Percentiles rank a stretch among this genome's conserved stretches.
Conservation (phyloP, 2,888 invertebrate species). For the Mythimna vitellina region DNA sequence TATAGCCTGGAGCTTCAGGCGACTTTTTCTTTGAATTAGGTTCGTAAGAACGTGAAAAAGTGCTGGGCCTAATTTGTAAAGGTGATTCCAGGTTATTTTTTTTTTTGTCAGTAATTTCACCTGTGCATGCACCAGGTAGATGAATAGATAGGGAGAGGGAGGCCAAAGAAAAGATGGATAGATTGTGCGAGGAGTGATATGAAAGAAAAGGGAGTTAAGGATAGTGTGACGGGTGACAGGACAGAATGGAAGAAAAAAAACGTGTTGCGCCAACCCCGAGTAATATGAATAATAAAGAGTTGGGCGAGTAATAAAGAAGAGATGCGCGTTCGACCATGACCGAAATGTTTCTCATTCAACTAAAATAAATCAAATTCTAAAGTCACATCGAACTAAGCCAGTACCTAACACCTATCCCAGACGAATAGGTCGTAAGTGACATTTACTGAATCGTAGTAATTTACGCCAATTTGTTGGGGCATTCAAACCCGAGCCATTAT, state of each 20-base stretch:
- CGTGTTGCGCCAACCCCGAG: too few relatives aligned
- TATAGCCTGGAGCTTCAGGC: conserved; percentile 9
- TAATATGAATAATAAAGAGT: too few relatives aligned
- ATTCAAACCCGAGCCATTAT: conserved; percentile 53
- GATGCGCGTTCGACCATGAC: too few relatives aligned
- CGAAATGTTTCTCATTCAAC: not conserved
- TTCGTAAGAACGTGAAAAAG: not conserved
- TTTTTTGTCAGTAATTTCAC: too few relatives aligned
- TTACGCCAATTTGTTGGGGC: conserved; percentile 59
- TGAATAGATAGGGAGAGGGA: too few relatives aligned
- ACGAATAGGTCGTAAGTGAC: conserved; percentile 27
- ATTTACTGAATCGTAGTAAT: conserved; percentile 57
- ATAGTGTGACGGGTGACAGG: too few relatives aligned
- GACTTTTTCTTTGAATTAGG: conserved; percentile 36
- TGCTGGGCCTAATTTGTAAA: not conserved
- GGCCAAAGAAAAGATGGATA: too few relatives aligned
- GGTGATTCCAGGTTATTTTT: not conserved
- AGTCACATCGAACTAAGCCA: conserved; percentile 30
- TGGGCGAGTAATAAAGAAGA: too few relatives aligned
- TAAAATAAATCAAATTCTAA: conserved; percentile 26
- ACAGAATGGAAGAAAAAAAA: too few relatives aligned
- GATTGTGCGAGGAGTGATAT: too few relatives aligned
- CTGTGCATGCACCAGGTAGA: too few relatives aligned
- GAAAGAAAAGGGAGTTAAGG: too few relatives aligned
- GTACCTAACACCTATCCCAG: conserved; percentile 13